Conservation (phyloP, 2,888 invertebrate species). For the Pilophorus perplexus region DNA sequence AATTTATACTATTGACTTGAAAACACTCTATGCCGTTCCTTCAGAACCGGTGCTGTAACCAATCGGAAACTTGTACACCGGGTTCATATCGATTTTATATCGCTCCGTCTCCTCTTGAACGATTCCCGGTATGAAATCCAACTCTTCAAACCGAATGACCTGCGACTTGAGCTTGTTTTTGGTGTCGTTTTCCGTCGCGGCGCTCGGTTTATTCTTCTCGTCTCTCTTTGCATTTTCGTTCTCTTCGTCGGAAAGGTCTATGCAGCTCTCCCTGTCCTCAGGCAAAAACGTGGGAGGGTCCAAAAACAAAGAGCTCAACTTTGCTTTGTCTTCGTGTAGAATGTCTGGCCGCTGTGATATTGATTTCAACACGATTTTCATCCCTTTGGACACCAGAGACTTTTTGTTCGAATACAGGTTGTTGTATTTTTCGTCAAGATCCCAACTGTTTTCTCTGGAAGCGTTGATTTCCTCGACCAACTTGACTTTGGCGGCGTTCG, state of each 20-base stretch:
- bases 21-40: no score
- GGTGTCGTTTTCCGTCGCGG: neutral
- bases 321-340: constrained; percentile 11
- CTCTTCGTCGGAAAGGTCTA: constrained; percentile 17
- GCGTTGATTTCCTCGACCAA: constrained; percentile 20
- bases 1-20: no score
- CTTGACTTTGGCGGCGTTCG: neutral
- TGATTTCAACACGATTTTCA: constrained; percentile 18
- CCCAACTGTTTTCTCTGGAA: constrained; percentile 19
- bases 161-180: neutral
- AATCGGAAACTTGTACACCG: no score
- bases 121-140: constrained; percentile 28
- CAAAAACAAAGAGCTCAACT: constrained; percentile 32
- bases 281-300: constrained; percentile 27
- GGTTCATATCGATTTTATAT: constrained; percentile 3
- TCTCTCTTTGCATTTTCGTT: neutral
- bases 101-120: constrained; percentile 8
- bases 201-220: neutral
- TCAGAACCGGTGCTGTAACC: no score
- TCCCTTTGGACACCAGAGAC: neutral
- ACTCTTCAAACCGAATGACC: constrained; percentile 10
- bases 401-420: neutral
- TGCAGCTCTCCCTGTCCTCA: constrained; percentile 17
- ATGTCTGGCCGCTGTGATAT: constrained; percentile 26
- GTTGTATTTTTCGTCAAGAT: constrained; percentile 3